These are phyloP conservation scores for Ophraella communa DNA, from an alignment of 2,888 invertebrate species.

Conservation along the genomic window DNA sequence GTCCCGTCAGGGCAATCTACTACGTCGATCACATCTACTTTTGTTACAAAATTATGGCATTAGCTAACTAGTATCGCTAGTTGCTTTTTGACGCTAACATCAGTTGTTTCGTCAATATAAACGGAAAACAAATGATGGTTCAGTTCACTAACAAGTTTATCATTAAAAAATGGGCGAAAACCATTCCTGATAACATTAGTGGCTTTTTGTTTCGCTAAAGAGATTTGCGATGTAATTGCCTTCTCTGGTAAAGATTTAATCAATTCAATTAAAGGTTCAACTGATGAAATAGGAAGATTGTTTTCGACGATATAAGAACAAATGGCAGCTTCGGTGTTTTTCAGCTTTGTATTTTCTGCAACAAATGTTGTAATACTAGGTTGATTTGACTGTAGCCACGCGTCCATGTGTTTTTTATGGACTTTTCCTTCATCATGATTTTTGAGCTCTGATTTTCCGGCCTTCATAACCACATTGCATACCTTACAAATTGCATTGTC, in stretches of 20 bases:
- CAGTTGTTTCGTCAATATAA: slow-evolving; percentile 11
- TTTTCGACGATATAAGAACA: slow-evolving; percentile 12
- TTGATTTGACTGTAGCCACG: slow-evolving; percentile 1
- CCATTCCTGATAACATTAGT: slow-evolving; percentile 7
- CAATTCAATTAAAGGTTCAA: slow-evolving; percentile 12
- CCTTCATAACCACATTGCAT: slow-evolving; percentile 15
- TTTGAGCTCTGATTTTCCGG: slow-evolving; percentile 12
- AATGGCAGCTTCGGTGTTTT: slow-evolving; percentile 13
- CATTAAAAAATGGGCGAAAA: slow-evolving; percentile 9
- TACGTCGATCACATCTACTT: slow-evolving; percentile 13
- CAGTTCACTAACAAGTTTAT: slow-evolving; percentile 11
- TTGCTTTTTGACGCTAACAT: slow-evolving; percentile 12
- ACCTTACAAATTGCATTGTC: slow-evolving; percentile 16
- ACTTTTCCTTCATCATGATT: slow-evolving; percentile 9
- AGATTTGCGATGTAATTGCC: slow-evolving; percentile 11
- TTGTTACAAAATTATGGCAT: slow-evolving; percentile 9
- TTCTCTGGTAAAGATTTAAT: slow-evolving; percentile 14
- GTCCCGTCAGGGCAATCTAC: slow-evolving; percentile 10
- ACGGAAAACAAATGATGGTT: slow-evolving; percentile 11
- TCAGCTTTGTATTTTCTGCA: slow-evolving; percentile 14
- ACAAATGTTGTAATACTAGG: slow-evolving; percentile 9
- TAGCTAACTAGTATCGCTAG: slow-evolving; percentile 12
- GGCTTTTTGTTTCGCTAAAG: slow-evolving; percentile 14
- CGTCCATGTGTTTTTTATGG: slow-evolving; percentile 8
- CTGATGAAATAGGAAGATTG: slow-evolving; percentile 12